Conservation (phyloP, 1,140 invertebrate species). For the Aporrectodea caliginosa region DNA sequence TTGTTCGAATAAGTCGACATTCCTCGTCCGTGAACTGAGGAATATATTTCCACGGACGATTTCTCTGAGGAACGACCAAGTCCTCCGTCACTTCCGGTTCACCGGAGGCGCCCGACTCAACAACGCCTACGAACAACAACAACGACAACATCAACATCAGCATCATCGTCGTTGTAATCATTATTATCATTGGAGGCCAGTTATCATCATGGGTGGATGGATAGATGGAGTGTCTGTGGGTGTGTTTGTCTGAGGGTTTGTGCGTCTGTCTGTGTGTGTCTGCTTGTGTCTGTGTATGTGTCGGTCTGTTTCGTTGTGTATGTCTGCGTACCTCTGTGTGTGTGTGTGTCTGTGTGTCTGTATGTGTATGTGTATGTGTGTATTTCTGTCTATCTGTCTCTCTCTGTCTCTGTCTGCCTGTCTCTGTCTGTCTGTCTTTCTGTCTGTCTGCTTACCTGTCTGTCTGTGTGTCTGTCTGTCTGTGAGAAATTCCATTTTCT, state of each 20-base stretch:
- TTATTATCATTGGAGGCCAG: neutral
- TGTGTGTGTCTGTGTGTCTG: neutral
- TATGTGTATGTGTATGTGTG: neutral
- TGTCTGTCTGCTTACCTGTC: slow-evolving; percentile 2
- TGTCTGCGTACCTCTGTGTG: neutral
- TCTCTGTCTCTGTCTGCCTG: neutral
- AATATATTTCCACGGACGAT: neutral
- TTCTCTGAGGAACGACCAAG: neutral
- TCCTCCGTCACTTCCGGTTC: neutral
- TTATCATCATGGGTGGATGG: neutral
- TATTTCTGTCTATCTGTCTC: slow-evolving; percentile 22
- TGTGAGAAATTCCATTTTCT: no score
- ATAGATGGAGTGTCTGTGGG: neutral
- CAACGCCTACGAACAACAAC: neutral
- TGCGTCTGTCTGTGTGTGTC: slow-evolving; percentile 19
- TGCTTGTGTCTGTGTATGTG: neutral
- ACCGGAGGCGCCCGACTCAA: neutral
- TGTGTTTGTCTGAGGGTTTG: slow-evolving; percentile 4
- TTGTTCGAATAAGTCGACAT: neutral
- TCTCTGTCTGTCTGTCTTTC: slow-evolving; percentile 19
- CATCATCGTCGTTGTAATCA: neutral
- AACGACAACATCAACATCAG: neutral
- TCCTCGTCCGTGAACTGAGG: neutral
- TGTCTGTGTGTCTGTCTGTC: slow-evolving; percentile 9
- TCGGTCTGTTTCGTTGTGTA: neutral